phyloP scores from a whole-genome alignment of 2,113 vertebrate genomes.

The Diphyllodes magnificus region DNA sequence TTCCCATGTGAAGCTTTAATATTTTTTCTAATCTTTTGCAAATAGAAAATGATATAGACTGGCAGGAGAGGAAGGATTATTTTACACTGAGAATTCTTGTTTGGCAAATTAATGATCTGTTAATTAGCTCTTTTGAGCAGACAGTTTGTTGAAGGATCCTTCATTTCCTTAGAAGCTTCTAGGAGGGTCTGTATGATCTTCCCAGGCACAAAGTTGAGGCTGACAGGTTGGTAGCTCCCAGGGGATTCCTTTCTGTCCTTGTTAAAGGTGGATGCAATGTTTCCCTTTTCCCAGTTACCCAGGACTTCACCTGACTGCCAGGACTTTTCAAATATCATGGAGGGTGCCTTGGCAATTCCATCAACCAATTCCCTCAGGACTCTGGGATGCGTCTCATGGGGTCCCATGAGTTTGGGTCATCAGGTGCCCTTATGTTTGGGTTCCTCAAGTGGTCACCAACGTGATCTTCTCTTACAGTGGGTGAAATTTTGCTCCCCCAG shows the following conservation, averaged over 20 bases:
- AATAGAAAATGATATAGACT: neutral
- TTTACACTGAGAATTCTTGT: neutral
- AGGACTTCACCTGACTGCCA: neutral
- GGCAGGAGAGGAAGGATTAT: neutral
- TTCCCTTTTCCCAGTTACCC: neutral
- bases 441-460: neutral
- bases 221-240: neutral
- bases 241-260: neutral
- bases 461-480: neutral
- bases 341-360: neutral
- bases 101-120: neutral
- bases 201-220: neutral
- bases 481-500: neutral
- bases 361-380: neutral
- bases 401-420: neutral
- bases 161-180: neutral
- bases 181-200: neutral
- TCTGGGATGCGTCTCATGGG: neutral
- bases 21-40: neutral
- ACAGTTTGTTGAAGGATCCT: neutral
- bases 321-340: neutral
- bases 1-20: neutral
- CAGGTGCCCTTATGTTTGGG: neutral
- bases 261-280: too few species aligned
- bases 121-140: neutral